These are phyloP conservation scores for Cerastis leucographa DNA, from an alignment of 2,888 invertebrate genomes.

Conservation along the genomic window DNA sequence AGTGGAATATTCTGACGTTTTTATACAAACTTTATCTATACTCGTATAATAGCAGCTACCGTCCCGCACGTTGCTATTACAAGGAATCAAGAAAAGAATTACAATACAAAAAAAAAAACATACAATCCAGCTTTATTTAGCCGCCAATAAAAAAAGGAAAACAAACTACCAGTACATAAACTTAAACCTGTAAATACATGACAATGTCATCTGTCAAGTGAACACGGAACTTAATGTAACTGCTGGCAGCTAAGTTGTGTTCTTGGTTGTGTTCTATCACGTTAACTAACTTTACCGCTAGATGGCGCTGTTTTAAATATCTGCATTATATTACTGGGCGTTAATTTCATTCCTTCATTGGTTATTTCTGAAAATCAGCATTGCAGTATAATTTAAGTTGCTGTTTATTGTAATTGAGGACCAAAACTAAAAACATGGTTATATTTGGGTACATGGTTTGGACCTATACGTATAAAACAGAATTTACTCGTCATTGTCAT, in stretches of 20 bases:
- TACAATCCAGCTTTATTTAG: neutral
- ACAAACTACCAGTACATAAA: neutral
- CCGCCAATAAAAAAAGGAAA: neutral
- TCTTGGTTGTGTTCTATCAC: neutral
- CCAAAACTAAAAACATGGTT: neutral
- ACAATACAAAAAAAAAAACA: too few relatives aligned
- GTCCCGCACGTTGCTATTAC: too few relatives aligned
- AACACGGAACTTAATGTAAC: slow-evolving; percentile 26
- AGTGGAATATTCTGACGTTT: neutral
- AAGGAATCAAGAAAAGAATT: too few relatives aligned
- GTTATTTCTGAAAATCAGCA: neutral
- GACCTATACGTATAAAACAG: neutral
- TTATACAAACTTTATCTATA: too few relatives aligned
- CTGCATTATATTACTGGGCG: neutral
- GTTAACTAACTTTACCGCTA: slow-evolving; percentile 29
- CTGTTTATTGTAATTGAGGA: neutral
- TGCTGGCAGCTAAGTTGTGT: neutral
- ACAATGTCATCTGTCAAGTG: slow-evolving; percentile 51
- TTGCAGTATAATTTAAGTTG: slow-evolving; percentile 1
- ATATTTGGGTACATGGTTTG: neutral
- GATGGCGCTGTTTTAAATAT: slow-evolving; percentile 43
- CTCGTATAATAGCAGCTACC: too few relatives aligned
- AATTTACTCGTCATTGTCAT: neutral
- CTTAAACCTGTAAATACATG: neutral
- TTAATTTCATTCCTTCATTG: too few relatives aligned